A percentile compares a stretch with the other conserved stretches of the same genome.
Evolutionary conservation across 30 jellyfish, hydroid and myxozoan species (phyloP).

Genomic region (Clytia hemisphaerica): DNA sequence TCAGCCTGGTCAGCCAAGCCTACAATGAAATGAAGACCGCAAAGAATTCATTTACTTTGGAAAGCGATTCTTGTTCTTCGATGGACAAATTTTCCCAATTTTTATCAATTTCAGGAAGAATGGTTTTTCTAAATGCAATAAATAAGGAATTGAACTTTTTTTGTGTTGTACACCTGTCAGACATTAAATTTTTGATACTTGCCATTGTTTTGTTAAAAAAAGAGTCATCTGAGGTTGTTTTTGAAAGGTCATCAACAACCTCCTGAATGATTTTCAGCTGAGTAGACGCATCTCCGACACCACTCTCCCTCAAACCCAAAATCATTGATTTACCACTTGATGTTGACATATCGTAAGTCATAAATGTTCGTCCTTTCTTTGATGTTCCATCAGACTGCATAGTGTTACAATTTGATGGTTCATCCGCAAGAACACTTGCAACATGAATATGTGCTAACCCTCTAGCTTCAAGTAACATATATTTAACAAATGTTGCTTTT

Average conservation of each 20-base stretch:
- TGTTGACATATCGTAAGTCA: no score
- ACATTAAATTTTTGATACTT: slow-evolving; percentile 30
- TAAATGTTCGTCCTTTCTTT: no score
- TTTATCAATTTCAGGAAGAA: slow-evolving; percentile 11
- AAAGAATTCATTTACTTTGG: slow-evolving; percentile 16
- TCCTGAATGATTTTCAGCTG: slow-evolving; percentile 18
- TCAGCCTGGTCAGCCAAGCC: slow-evolving; percentile 45
- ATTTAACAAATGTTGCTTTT: no score
- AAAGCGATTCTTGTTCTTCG: neutral
- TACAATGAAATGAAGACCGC: slow-evolving; percentile 38
- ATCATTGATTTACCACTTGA: no score
- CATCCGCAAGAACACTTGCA: no score
- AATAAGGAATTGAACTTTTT: slow-evolving; percentile 27
- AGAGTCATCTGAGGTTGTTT: neutral
- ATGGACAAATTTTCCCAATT: slow-evolving; percentile 15
- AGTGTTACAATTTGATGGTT: no score
- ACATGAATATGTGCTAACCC: no score
- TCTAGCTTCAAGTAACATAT: no score
- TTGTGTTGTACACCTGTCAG: slow-evolving; percentile 32
- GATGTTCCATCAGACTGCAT: no score
- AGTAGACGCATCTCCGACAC: slow-evolving; percentile 24
- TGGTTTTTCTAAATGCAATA: slow-evolving; percentile 6
- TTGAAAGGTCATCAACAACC: slow-evolving; percentile 8
- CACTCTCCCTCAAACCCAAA: slow-evolving; percentile 10
- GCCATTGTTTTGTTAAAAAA: neutral